Evolutionary conservation across 2,113 vertebrate genomes (phyloP), one percentile per base, ranked within the genome.

Genomic region (Egretta garzetta): DNA sequence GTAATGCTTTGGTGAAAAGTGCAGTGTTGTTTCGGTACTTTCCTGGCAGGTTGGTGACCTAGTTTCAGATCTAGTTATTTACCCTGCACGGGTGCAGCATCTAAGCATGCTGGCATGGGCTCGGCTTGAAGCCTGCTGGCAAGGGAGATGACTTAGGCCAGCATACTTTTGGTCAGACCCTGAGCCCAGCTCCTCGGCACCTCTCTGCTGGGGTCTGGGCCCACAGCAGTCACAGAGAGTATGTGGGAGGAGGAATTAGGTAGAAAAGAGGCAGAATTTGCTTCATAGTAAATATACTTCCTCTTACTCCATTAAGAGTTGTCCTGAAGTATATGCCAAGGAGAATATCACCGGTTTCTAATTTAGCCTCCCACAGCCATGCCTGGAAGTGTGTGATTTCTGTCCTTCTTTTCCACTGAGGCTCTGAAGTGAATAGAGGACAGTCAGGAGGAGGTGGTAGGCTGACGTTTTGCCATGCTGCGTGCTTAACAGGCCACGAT

Each of bases 391-490:
- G 3, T 59, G 63, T 77, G 76, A 37, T 88, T 74, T 74, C 52
- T 70, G 59, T 59, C 41, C 27, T 87, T 26, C 63, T 62, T 14
- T 32, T 52, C 15, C 82, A 63, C 28, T 28, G 62, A 30, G 26
- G 37, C 45, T 94, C 59, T 63, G 93, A 95, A 95, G 56, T 21
- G 84, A 66, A n/a, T 37, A 45, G 47, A 58, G 67, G 64, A 72
- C 88, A 92, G 93, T 87, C 95, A 96, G 91, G 81, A 97, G 95
- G 85, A 94, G 93, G 77, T 90, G 72, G 63, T 89, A 56, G 73
- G 80, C 90, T 96, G 82, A 84, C 39, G 5, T 91, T 96, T 90
- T 91, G 84, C 93, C 33, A 6, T 63, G 70, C 96, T 91, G 56
- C 81, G 32, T 37, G 18, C n/a, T 49, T 86, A 77, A 56, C 71